A percentile compares a stretch with the other conserved stretches of the same genome.
Evolutionary conservation across 2,888 invertebrate species (phyloP).

Genomic region (Salticus scenicus): DNA sequence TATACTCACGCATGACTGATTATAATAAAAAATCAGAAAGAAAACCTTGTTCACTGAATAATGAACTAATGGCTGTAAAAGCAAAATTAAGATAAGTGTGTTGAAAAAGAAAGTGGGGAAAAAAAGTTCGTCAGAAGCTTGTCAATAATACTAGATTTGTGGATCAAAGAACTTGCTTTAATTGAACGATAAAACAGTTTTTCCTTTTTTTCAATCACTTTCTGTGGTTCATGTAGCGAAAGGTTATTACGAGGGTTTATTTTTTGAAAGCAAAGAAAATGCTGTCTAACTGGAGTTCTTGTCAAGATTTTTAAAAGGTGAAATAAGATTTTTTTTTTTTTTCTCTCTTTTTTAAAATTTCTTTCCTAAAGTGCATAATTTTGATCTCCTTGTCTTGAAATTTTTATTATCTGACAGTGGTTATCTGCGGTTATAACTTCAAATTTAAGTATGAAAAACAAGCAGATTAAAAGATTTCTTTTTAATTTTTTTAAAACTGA

Average conservation of each 20-base stretch:
- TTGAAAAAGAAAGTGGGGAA: not conserved
- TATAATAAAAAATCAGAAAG: not conserved
- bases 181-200: not conserved
- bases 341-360: not conserved
- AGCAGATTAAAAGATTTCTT: no score
- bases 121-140: not conserved
- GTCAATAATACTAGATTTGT: not conserved
- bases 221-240: not conserved
- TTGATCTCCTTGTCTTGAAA: not conserved
- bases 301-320: not conserved
- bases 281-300: not conserved
- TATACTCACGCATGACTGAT: not conserved
- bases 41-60: not conserved
- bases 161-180: constrained; percentile 5
- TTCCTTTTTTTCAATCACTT: not conserved
- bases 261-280: not conserved
- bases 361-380: not conserved
- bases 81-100: constrained; percentile 9
- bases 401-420: no score
- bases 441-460: no score
- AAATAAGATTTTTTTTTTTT: not conserved
- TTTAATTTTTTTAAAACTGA: no score
- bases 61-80: not conserved
- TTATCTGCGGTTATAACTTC: no score
- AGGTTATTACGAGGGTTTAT: not conserved